A percentile compares a stretch with the other conserved stretches of the same genome.
Evolutionary conservation across 2,888 invertebrate species (phyloP).

Genomic region (Calameuta idolon): DNA sequence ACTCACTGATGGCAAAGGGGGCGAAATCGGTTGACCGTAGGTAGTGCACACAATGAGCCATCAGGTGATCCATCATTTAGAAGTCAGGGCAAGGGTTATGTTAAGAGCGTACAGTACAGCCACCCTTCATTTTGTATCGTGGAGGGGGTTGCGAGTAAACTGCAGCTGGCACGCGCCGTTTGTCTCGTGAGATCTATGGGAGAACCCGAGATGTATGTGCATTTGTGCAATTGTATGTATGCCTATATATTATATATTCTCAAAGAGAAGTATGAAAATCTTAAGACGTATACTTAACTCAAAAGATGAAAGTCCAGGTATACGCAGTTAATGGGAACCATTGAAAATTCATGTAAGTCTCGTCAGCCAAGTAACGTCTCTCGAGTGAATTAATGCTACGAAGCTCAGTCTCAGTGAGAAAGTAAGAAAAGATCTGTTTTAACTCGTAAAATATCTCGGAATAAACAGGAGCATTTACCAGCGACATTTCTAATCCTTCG

Average conservation of each 20-base stretch:
- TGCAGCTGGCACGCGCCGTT: constrained; percentile 30
- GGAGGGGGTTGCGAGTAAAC: constrained; percentile 14
- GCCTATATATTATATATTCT: background rate
- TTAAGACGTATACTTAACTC: background rate
- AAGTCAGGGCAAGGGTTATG: constrained; percentile 50
- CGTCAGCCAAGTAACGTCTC: background rate
- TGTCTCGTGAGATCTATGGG: constrained; percentile 11
- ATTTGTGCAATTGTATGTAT: background rate
- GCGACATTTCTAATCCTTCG: constrained; percentile 16
- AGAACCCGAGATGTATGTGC: background rate
- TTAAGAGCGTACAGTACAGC: constrained; percentile 35
- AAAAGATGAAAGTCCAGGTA: background rate
- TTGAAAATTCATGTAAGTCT: background rate
- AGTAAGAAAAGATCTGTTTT: background rate
- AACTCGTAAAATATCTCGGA: constrained; percentile 19
- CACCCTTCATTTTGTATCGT: constrained; percentile 12
- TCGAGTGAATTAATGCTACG: background rate
- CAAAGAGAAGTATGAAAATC: background rate
- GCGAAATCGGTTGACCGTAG: constrained; percentile 44
- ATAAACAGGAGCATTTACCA: constrained; percentile 12
- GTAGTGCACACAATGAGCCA: constrained; percentile 43
- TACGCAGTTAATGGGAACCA: background rate
- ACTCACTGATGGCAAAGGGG: constrained; percentile 23
- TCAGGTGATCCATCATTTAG: constrained; percentile 54
- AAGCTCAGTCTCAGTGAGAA: background rate